Evolutionary conservation across 2,888 invertebrate genomes (phyloP).

Genomic region (Kryphioiulus occultus): DNA sequence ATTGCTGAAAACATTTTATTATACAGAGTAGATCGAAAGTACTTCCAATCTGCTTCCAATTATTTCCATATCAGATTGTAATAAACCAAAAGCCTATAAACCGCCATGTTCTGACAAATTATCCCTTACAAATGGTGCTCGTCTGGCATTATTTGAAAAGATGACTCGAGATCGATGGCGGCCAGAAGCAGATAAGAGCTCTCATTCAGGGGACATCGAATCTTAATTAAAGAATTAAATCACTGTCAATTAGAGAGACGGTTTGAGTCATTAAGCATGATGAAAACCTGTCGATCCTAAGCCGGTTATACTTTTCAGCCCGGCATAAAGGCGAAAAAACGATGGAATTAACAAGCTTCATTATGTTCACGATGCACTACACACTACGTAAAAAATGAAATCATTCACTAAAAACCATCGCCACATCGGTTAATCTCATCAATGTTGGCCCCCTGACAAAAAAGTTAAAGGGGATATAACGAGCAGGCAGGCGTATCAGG

Average conservation of each 20-base stretch:
- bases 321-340: neutral
- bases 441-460: neutral
- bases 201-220: constrained; percentile 13
- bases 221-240: constrained; percentile 45
- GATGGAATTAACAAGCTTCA: constrained; percentile 36
- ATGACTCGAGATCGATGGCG: constrained; percentile 20
- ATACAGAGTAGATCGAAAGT: too few species aligned
- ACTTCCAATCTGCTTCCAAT: neutral
- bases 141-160: constrained; percentile 6
- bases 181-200: neutral
- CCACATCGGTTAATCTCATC: constrained; percentile 25
- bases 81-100: neutral
- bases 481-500: neutral
- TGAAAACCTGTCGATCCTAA: constrained; percentile 41
- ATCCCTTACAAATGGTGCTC: neutral
- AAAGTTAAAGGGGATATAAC: neutral
- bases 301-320: constrained; percentile 9
- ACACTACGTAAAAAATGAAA: neutral
- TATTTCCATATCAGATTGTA: neutral
- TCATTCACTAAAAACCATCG: constrained; percentile 16
- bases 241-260: constrained; percentile 43
- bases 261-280: constrained; percentile 43
- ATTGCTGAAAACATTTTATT: too few species aligned
- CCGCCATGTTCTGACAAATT: constrained; percentile 30
- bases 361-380: neutral